Base-by-base conservation (phyloP, 1,140 invertebrate species). In the Prorops nasuta region DNA sequence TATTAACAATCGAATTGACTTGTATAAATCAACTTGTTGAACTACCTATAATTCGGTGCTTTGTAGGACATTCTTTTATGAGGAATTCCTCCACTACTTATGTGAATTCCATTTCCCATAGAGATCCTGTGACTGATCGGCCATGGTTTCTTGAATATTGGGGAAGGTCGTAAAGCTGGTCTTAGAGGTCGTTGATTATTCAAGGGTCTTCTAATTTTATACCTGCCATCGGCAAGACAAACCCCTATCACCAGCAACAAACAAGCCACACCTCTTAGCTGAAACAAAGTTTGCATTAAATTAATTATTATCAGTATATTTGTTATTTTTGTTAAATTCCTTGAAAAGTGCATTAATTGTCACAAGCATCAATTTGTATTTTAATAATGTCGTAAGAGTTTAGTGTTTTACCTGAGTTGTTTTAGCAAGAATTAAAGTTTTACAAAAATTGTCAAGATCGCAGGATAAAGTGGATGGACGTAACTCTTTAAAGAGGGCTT, bases 31-130 rank as follows among this genome's bases (percentile, higher is more conserved):
- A n/a, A n/a, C n/a, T n/a, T n/a, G n/a, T n/a, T n/a, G n/a, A n/a
- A n/a, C 44, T 52, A 74, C 69, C 72, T 68, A 44, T 67, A 66
- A 56, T 69, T 72, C n/a, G 58, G 34, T 0, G 67, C 62, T 24
- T 71, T 72, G 18, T 62, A 62, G 2, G 48, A 20, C 8, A 67
- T 56, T 45, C 68, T 60, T 19, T 73, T 72, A 19, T 56, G 63
- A 8, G 56, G 49, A 7, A 54, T 59, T 36, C 63, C 66, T 3
- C 43, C 50, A 24, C 44, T 40, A 22, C 52, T 52, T 0, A 73
- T 63, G 37, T 73, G 62, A 24, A 73, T 51, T 9, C 64, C 60
- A 32, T 73, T 73, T 9, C 64, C 69, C 52, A 66, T 60, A 0
- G 67, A 67, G 35, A 72, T 65, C 38, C 69, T 61, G 18, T 60